Percentiles rank a stretch among this genome's conserved stretches.
phyloP scores from a whole-genome alignment of 2,797 vertebrate species.

The Zalophus californianus region DNA sequence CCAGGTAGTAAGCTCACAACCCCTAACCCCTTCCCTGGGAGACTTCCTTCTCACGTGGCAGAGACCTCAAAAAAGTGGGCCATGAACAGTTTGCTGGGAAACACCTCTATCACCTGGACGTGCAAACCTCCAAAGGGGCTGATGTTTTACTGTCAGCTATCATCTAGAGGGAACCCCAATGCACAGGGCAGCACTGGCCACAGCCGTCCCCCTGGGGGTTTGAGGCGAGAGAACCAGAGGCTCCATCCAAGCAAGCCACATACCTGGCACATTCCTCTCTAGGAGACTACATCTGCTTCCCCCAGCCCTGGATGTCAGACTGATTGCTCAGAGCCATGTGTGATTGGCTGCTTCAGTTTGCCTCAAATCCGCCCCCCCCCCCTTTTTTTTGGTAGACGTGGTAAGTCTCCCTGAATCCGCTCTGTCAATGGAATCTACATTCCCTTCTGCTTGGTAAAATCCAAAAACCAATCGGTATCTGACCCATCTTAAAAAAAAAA shows the following conservation, averaged over 20 bases:
- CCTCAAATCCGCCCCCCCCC: neutral
- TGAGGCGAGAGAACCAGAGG: neutral
- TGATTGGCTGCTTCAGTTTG: neutral
- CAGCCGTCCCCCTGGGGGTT: too few relatives aligned
- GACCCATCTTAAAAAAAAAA: neutral
- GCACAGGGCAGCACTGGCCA: neutral
- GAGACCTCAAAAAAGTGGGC: neutral
- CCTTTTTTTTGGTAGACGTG: neutral
- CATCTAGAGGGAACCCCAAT: fast-evolving
- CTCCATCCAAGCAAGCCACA: neutral
- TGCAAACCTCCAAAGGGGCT: neutral
- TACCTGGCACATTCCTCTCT: neutral
- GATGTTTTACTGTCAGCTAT: neutral
- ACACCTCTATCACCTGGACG: too few relatives aligned
- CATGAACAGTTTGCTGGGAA: neutral
- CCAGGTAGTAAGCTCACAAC: neutral
- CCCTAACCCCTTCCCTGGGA: too few relatives aligned
- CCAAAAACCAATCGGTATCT: conserved; percentile 53
- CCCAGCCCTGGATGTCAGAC: neutral
- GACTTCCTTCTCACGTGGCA: too few relatives aligned
- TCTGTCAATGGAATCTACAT: neutral
- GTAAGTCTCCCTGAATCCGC: neutral
- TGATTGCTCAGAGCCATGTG: neutral
- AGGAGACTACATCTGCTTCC: too few relatives aligned
- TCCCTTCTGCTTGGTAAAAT: neutral